A percentile compares a stretch with the other conserved stretches of the same genome.
These are phyloP conservation scores for Rhaphigaster nebulosa DNA, from an alignment of 2,888 invertebrate genomes.

Conservation along the genomic window DNA sequence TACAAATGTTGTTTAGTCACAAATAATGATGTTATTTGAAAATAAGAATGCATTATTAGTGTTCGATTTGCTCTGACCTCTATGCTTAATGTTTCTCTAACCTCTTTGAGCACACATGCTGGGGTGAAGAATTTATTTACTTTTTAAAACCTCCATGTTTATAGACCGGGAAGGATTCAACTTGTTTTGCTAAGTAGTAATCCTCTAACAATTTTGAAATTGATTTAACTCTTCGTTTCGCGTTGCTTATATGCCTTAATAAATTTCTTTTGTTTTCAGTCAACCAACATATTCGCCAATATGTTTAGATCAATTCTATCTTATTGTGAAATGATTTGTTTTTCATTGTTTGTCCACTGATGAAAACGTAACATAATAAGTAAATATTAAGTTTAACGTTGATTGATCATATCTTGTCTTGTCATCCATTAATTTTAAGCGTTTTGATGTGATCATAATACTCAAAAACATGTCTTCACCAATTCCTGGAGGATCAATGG, in stretches of 20 bases:
- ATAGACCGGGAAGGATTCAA: not conserved
- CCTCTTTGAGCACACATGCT: constrained; percentile 15
- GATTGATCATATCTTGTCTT: not conserved
- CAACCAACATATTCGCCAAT: not conserved
- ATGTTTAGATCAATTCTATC: not conserved
- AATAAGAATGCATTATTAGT: not conserved
- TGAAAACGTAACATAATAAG: not conserved
- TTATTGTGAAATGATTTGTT: not conserved
- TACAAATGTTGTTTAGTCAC: too few species aligned
- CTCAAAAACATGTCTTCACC: constrained; percentile 17
- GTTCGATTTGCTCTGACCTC: not conserved
- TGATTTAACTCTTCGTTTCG: not conserved
- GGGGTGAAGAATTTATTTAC: not conserved
- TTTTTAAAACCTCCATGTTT: constrained; percentile 25
- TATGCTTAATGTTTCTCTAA: not conserved
- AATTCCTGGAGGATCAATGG: constrained; percentile 18
- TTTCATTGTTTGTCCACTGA: not conserved
- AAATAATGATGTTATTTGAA: too few species aligned
- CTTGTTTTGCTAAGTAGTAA: not conserved
- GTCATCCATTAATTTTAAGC: not conserved
- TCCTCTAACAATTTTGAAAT: not conserved
- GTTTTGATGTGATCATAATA: not conserved
- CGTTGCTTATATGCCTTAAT: not conserved
- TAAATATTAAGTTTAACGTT: not conserved
- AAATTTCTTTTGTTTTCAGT: not conserved